Conservation (phyloP, 2,113 vertebrate genomes). For the Xenus cinereus region DNA sequence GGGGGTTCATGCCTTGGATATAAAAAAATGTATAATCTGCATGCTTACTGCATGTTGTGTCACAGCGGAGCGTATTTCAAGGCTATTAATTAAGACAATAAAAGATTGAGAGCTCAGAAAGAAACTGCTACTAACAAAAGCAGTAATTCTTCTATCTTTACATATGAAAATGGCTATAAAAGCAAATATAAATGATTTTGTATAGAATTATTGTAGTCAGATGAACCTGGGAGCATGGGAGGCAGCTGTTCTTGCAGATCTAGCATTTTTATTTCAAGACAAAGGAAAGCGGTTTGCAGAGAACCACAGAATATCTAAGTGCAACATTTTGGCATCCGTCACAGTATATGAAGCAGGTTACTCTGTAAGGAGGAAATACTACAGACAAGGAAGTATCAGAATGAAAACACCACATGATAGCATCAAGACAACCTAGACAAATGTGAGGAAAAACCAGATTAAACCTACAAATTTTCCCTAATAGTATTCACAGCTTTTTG, state of each 20-base stretch:
- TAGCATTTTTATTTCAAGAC: not conserved
- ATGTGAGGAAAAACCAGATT: not conserved
- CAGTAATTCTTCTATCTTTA: constrained; percentile 7
- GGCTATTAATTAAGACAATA: constrained; percentile 36
- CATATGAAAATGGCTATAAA: not conserved
- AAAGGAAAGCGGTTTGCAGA: not conserved
- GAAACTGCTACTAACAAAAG: not conserved
- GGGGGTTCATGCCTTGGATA: constrained; percentile 20
- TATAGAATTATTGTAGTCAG: not conserved
- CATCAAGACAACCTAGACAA: not conserved
- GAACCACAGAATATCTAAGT: not conserved
- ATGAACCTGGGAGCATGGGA: not conserved
- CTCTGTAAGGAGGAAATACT: not conserved
- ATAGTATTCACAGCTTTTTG: not conserved
- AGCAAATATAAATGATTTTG: not conserved
- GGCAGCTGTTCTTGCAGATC: not conserved
- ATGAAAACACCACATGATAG: not conserved
- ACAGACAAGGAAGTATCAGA: not conserved
- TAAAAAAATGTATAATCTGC: constrained; percentile 44
- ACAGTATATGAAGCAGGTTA: not conserved
- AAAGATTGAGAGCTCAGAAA: not conserved
- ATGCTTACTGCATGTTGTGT: not conserved
- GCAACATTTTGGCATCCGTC: not conserved
- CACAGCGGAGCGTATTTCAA: not conserved
- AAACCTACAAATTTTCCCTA: not conserved